These are phyloP conservation scores for Clivina fossor DNA, from an alignment of 2,888 invertebrate genomes.

Conservation along the genomic window DNA sequence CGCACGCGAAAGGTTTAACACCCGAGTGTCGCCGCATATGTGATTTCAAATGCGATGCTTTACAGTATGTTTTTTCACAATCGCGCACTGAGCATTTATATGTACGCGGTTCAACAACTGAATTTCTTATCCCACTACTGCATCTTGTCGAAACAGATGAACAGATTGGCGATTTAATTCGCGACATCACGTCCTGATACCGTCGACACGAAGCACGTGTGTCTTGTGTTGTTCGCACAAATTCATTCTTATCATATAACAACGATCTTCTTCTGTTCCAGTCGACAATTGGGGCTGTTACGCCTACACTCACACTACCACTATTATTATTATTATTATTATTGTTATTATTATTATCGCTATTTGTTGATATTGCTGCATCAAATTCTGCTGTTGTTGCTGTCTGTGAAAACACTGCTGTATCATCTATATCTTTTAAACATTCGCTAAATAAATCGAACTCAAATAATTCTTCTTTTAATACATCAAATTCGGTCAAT, in stretches of 20 bases:
- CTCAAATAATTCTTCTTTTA: constrained; percentile 23
- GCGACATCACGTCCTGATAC: not conserved
- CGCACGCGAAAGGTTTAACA: constrained; percentile 62
- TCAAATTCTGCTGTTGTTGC: not conserved
- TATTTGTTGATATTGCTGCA: not conserved
- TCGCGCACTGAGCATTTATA: constrained; percentile 64
- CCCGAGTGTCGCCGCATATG: constrained; percentile 82
- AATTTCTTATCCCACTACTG: too few species aligned
- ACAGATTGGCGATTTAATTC: constrained; percentile 15
- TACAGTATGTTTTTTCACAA: constrained; percentile 82
- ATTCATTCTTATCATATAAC: constrained; percentile 44
- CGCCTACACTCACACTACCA: constrained; percentile 1
- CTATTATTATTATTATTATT: too few species aligned
- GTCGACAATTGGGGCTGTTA: constrained; percentile 11
- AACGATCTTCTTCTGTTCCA: constrained; percentile 46
- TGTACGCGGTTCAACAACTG: constrained; percentile 11
- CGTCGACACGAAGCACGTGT: constrained; percentile 34
- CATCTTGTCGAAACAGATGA: constrained; percentile 37
- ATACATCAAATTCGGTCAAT: constrained; percentile 8
- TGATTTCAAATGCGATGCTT: constrained; percentile 87
- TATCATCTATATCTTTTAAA: constrained; percentile 12
- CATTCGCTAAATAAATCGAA: constrained; percentile 22
- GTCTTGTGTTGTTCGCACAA: constrained; percentile 33
- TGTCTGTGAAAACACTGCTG: not conserved
- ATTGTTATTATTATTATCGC: too few species aligned